Percentiles rank a stretch among this genome's conserved stretches.
Evolutionary conservation across 2,113 vertebrate genomes (phyloP).

Genomic region (Bubo scandiacus): DNA sequence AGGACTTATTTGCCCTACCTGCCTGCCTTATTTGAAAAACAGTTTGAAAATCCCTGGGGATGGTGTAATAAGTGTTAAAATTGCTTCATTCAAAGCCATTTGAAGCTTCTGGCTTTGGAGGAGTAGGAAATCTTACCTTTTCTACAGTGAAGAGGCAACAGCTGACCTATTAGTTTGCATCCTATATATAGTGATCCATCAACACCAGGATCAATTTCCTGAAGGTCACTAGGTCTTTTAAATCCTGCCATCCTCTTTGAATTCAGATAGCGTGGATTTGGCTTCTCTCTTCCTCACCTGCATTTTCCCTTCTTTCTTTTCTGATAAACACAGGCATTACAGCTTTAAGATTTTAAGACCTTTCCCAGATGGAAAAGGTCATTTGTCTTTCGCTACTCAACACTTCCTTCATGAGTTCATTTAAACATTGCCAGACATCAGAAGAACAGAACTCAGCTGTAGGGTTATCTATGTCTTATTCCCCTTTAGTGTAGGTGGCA

Average conservation of each 20-base stretch:
- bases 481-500: slow-evolving; percentile 69
- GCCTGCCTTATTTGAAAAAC: neutral
- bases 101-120: neutral
- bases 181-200: slow-evolving; percentile 35
- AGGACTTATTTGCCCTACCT: neutral
- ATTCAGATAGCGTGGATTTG: neutral
- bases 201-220: slow-evolving; percentile 19
- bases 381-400: slow-evolving; percentile 73
- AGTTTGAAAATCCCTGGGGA: neutral
- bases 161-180: neutral
- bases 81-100: neutral
- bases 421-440: slow-evolving; percentile 70
- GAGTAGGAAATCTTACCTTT: neutral
- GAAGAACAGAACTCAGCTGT: slow-evolving; percentile 67
- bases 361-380: slow-evolving; percentile 73
- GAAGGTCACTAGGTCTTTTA: slow-evolving; percentile 25
- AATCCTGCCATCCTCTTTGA: neutral
- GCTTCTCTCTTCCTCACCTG: slow-evolving; percentile 44
- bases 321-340: slow-evolving; percentile 23
- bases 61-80: neutral
- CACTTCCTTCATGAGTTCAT: slow-evolving; percentile 72
- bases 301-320: slow-evolving; percentile 14
- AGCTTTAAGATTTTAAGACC: slow-evolving; percentile 66
- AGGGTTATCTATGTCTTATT: slow-evolving; percentile 63
- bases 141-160: neutral